phyloP scores from a whole-genome alignment of 1,140 invertebrate species.

The Rhagoletis zephyria region DNA sequence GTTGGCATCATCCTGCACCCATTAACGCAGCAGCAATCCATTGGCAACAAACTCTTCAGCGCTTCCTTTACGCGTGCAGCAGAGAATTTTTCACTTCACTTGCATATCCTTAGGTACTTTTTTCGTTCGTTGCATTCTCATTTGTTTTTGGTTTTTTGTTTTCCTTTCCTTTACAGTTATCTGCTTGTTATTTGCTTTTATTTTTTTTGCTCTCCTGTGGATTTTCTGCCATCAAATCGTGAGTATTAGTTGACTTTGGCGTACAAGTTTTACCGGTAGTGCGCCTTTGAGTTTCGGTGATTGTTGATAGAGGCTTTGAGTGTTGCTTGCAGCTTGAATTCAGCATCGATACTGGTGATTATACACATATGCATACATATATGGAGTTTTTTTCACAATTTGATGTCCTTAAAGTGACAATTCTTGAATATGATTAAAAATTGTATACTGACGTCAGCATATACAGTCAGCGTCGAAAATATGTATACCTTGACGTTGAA shows the following conservation, averaged over 20 bases:
- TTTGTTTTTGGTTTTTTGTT: not conserved
- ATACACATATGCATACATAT: no score
- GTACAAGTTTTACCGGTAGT: not conserved
- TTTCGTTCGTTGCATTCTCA: not conserved
- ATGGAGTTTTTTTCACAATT: no score
- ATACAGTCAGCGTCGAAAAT: no score
- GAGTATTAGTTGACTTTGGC: constrained; percentile 28
- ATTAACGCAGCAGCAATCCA: constrained; percentile 43
- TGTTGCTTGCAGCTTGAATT: not conserved
- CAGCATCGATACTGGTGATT: not conserved
- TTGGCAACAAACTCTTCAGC: constrained; percentile 41
- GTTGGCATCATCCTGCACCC: not conserved
- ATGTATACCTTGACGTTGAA: no score
- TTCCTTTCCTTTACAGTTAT: not conserved
- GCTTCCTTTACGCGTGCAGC: constrained; percentile 34
- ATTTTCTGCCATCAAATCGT: constrained; percentile 41
- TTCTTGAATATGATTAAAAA: no score
- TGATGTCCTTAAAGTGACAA: no score
- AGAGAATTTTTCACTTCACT: constrained; percentile 32
- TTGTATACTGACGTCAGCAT: no score
- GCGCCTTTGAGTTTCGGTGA: not conserved
- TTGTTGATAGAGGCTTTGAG: not conserved
- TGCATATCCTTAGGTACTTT: not conserved
- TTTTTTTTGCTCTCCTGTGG: not conserved
- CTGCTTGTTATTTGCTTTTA: constrained; percentile 22